Conservation (phyloP, 1,140 invertebrate genomes). For the Drosophila pandora region DNA sequence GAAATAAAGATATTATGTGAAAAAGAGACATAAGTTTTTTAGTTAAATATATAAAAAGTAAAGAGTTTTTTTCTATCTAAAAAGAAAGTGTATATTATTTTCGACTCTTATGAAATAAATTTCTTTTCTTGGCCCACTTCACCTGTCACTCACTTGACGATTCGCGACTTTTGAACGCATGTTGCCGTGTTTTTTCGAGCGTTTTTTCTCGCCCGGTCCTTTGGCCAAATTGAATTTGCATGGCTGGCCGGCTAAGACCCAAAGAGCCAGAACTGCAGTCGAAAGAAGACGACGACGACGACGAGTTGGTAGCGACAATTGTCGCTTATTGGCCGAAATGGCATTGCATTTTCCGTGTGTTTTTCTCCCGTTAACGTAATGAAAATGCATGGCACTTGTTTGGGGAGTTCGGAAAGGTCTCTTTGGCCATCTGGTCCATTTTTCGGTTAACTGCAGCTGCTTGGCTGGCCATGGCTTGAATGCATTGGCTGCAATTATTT, state of each 20-base stretch:
- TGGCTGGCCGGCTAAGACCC: constrained; percentile 61
- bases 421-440: constrained; percentile 9
- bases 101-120: neutral
- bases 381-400: constrained; percentile 60
- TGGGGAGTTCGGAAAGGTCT: constrained; percentile 3
- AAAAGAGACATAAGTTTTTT: too few species aligned
- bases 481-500: constrained; percentile 68
- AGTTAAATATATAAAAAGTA: too few species aligned
- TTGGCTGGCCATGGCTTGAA: constrained; percentile 10
- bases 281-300: constrained; percentile 1
- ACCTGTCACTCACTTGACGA: constrained; percentile 60
- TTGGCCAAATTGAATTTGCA: constrained; percentile 75
- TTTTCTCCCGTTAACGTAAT: constrained; percentile 60
- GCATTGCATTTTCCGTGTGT: constrained; percentile 49
- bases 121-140: constrained; percentile 32
- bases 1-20: too few species aligned
- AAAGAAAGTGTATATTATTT: neutral
- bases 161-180: constrained; percentile 71
- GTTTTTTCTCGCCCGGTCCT: constrained; percentile 38
- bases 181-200: constrained; percentile 45
- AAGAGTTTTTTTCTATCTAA: neutral
- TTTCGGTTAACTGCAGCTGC: constrained; percentile 14
- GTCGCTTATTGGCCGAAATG: constrained; percentile 57
- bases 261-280: constrained; percentile 25
- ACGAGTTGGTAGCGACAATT: constrained; percentile 38